Conservation (phyloP, 1,140 invertebrate species). For the Babylonia areolata region DNA sequence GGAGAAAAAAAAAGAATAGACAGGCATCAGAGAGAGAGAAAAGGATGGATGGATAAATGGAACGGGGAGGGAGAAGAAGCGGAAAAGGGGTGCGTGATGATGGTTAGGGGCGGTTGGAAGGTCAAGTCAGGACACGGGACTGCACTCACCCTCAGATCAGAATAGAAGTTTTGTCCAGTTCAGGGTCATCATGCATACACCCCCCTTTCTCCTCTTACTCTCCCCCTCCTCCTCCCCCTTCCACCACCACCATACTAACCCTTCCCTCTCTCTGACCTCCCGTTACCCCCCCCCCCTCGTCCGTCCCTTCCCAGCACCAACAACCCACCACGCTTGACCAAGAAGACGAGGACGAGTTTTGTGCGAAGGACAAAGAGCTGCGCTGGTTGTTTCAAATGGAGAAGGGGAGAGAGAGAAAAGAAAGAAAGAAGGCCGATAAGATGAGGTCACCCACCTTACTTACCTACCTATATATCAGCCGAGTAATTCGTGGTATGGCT, state of each 20-base stretch:
- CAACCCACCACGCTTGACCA: background rate
- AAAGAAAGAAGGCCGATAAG: background rate
- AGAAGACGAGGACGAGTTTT: too few species aligned
- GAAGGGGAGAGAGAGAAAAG: background rate
- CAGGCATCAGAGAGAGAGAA: too few species aligned
- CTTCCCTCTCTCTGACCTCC: constrained; percentile 8
- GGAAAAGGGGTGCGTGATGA: background rate
- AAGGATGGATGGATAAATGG: background rate
- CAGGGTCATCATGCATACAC: background rate
- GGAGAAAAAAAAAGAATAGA: too few species aligned
- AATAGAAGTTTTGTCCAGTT: too few species aligned
- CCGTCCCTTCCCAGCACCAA: too few species aligned
- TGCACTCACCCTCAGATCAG: too few species aligned
- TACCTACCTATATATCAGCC: too few species aligned
- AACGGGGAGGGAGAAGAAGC: background rate
- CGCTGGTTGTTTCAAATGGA: background rate
- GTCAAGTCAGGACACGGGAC: too few species aligned
- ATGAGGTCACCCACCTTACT: too few species aligned
- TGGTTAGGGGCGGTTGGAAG: background rate
- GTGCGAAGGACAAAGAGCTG: constrained; percentile 6
- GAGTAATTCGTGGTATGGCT: too few species aligned
- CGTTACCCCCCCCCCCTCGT: background rate
- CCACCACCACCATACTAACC: background rate
- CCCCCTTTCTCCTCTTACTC: background rate
- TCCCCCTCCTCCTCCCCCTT: background rate